These are phyloP conservation scores for Papilio glaucus DNA, from an alignment of 1,140 invertebrate genomes.

Conservation along the genomic window DNA sequence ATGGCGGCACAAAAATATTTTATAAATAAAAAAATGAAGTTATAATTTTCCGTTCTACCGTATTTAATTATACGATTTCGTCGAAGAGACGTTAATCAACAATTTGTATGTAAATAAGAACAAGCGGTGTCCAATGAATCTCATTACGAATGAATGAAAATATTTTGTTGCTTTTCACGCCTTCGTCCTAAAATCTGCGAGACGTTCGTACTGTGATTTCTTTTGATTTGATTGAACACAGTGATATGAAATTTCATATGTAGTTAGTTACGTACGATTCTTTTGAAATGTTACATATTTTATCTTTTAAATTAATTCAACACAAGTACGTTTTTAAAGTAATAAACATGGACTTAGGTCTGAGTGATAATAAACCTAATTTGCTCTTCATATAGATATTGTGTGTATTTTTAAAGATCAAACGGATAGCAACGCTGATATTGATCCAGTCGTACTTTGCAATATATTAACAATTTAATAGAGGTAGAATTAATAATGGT, in stretches of 20 bases:
- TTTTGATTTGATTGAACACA: background rate
- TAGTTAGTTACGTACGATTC: background rate
- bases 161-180: background rate
- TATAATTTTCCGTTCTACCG: background rate
- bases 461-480: no score
- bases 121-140: background rate
- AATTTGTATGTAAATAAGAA: conserved; percentile 19
- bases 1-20: no score
- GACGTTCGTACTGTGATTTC: background rate
- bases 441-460: no score
- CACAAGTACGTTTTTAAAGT: no score
- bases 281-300: background rate
- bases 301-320: no score
- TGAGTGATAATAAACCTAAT: no score
- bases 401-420: no score
- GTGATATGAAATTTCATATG: background rate
- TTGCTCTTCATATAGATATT: no score
- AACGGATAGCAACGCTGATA: no score
- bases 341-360: no score
- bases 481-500: no score
- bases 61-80: background rate
- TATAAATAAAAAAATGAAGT: no score
- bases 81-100: background rate
- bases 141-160: background rate
- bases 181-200: background rate